Base-by-base conservation (phyloP, 2,797 vertebrate genomes). In the Etheostoma perlongum region DNA sequence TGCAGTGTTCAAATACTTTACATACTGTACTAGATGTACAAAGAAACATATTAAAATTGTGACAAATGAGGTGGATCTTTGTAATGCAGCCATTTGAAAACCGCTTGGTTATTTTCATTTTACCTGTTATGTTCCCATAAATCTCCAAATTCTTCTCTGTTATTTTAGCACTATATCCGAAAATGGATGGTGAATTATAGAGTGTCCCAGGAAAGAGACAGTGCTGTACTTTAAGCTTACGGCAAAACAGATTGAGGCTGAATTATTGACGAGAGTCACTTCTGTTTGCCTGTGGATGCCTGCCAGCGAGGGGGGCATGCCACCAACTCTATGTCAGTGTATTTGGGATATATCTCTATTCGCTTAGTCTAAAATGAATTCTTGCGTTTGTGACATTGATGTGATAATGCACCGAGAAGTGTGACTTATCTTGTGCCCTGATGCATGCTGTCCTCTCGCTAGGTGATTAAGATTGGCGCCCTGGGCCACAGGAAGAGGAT, bases 401-500 rank as follows among this genome's bases (percentile, higher is more conserved):
- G 76, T 69, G 60, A 65, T 27, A 57, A 25, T 51, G 21, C 40
- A 36, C 33, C 70, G 46, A 18, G 68, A 82, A 27, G 72, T 74
- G 67, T 55, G 53, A 48, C 51, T 85, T 11, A 81, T 47, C 3
- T 46, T 74, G 51, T 62, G 61, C 33, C 30, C 55, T 55, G 42
- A 44, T 54, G 51, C 48, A 1, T n/a, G n/a, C n/a, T 83, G n/a
- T 80, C 72, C 46, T 64, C 73, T 74, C 6, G 15, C 13, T 33
- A 99, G 98, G 98, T 99, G 76, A 90, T 99, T 61, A 99, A 99
- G 66, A 96, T 99, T 23, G 96, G 96, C 40, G 93, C 97, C 78
- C 95, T 98, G 11, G 98, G 98, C 71, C 98, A 99, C 92, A 96
- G 98, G 67, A 99, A 99, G 89, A 93, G 98, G 83, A 98, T 99